Evolutionary conservation across 2,888 invertebrate genomes (phyloP), one percentile per base, ranked within the genome.

Genomic region (Crematogaster levior): DNA sequence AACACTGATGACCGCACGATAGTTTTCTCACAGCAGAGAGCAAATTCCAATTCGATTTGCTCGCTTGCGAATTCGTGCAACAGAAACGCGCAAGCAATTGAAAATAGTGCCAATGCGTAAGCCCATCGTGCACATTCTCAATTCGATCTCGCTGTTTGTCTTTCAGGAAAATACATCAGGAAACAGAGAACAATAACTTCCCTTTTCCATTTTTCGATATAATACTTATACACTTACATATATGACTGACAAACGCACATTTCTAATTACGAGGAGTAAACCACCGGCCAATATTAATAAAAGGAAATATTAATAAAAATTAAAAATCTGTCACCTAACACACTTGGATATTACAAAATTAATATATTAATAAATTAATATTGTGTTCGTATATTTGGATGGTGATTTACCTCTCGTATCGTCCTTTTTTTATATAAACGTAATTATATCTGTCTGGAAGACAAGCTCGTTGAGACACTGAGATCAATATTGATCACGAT

Each of bases 401-500:
- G 21, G 18, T 34, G 53, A 34, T 68, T 68, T 77, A 68, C 30
- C 21, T 12, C 43, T 56, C 43, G 40, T 30, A 24, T 34, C 12
- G 2, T 34, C 15, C 34, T 58, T 58, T 58, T 3, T 34, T 63
- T 46, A 43, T 46, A 66, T n/a, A 12, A 24, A 2, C 30, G 48
- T 56, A 53, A 40, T 75, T 66, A 40, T 43, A 27, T 66, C 15
- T 34, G 18, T 40, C 27, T 40, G 66, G 27, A 53, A 68, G 68
- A 21, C 68, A 27, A 68, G n/a, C 43, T 61, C 12, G 10, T 12
- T 18, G 37, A 56, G 58, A 40, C 40, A 15, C 3, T 10, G 65
- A 40, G 51, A 27, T 75, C 75, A 75, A 83, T 63, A 75, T 60
- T 21, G 88, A 68, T 58, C 81, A 79, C 73, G 63, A 74, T 70